Evolutionary conservation across 2,797 vertebrate genomes (phyloP).

Genomic region (Hafferia zeledoni): DNA sequence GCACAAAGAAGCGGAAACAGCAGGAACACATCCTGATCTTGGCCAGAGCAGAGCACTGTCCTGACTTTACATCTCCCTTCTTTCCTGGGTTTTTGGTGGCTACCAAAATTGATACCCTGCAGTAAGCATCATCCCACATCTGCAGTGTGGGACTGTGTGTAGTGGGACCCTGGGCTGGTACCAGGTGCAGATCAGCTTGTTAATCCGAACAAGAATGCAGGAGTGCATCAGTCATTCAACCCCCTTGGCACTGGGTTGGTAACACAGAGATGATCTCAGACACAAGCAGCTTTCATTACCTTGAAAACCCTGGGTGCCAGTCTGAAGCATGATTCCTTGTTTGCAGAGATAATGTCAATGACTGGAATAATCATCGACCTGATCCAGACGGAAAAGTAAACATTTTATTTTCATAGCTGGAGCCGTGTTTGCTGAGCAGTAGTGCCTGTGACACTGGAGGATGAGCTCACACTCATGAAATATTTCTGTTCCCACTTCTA

Average conservation of each 20-base stretch:
- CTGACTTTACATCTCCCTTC: not conserved
- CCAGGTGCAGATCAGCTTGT: too few species aligned
- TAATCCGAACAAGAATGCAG: not conserved
- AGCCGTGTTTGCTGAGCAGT: slow-evolving; percentile 27
- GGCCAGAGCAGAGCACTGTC: not conserved
- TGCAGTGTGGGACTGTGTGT: not conserved
- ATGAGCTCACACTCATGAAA: slow-evolving; percentile 25
- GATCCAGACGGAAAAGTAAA: slow-evolving; percentile 17
- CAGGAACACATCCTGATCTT: not conserved
- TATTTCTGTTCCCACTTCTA: slow-evolving; percentile 36
- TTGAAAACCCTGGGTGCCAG: not conserved
- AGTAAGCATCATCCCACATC: not conserved
- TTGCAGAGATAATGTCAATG: slow-evolving; percentile 50
- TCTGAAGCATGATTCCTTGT: not conserved
- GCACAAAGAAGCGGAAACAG: not conserved
- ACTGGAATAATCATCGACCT: not conserved
- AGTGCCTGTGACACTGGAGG: not conserved
- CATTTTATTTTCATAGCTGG: not conserved
- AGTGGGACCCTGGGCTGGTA: too few species aligned
- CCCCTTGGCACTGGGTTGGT: accelerated
- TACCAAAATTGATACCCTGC: not conserved
- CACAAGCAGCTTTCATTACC: not conserved
- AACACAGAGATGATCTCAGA: not conserved
- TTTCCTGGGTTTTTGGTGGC: too few species aligned
- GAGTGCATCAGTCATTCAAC: not conserved